phyloP scores from a whole-genome alignment of 2,797 vertebrate genomes.

The Aotus griseimembra region DNA sequence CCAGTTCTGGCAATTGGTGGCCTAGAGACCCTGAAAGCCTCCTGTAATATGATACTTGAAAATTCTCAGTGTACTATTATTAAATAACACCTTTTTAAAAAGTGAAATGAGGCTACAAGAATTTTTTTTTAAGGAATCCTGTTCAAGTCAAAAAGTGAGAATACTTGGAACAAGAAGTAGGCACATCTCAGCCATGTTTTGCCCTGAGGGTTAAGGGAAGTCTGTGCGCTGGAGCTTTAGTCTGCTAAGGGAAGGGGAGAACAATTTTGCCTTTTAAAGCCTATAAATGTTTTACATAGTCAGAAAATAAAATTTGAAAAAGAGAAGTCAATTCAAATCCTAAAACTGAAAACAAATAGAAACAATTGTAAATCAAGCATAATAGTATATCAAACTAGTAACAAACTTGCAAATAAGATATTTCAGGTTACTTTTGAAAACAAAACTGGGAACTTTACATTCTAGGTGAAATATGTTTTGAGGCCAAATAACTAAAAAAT shows the following conservation, averaged over 20 bases:
- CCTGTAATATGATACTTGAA: not conserved
- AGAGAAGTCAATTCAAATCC: not conserved
- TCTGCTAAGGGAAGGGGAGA: too few relatives aligned
- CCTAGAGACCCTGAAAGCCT: not conserved
- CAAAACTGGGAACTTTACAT: not conserved
- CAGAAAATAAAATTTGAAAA: not conserved
- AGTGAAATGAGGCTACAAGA: not conserved
- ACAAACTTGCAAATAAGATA: not conserved
- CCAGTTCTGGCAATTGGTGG: not conserved
- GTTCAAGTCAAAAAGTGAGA: not conserved
- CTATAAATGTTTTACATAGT: not conserved
- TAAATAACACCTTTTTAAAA: not conserved
- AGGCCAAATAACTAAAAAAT: not conserved
- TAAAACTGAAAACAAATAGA: not conserved
- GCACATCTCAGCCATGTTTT: not conserved
- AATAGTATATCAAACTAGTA: not conserved
- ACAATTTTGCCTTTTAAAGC: not conserved
- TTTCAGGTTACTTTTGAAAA: not conserved
- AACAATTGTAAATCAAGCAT: not conserved
- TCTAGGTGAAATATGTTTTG: not conserved
- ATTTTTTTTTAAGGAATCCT: not conserved
- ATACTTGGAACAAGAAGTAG: not conserved
- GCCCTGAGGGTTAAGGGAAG: not conserved
- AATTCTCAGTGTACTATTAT: not conserved
- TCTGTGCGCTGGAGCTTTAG: not conserved